These are phyloP conservation scores for Teleogryllus occipitalis DNA, from an alignment of 1,140 invertebrate species.

Conservation along the genomic window DNA sequence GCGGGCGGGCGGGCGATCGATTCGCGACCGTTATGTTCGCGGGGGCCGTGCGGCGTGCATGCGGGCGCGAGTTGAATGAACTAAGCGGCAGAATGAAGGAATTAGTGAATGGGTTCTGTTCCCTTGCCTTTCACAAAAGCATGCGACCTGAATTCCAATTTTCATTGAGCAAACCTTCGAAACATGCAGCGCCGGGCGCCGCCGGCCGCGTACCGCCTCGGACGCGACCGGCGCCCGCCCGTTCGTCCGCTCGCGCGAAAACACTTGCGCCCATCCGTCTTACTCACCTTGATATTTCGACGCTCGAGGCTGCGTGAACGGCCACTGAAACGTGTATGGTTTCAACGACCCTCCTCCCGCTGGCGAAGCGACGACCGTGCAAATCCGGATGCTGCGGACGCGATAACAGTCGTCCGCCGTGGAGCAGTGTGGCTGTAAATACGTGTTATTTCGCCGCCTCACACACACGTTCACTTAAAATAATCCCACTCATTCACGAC, in stretches of 20 bases:
- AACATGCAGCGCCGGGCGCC: background rate
- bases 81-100: slow-evolving; percentile 17
- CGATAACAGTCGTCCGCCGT: too few relatives aligned
- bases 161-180: slow-evolving; percentile 11
- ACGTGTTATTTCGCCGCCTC: too few relatives aligned
- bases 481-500: slow-evolving; percentile 1
- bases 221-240: background rate
- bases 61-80: slow-evolving; percentile 14
- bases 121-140: slow-evolving; percentile 15
- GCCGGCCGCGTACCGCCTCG: background rate
- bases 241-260: too few relatives aligned
- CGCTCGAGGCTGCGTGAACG: too few relatives aligned
- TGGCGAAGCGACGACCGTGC: too few relatives aligned
- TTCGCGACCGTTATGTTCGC: background rate
- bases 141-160: slow-evolving; percentile 17
- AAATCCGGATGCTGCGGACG: too few relatives aligned
- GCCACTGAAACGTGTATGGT: too few relatives aligned
- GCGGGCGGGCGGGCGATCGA: background rate
- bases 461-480: slow-evolving; percentile 4
- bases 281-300: too few relatives aligned
- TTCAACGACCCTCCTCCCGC: too few relatives aligned
- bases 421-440: too few relatives aligned
- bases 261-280: too few relatives aligned
- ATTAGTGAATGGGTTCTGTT: slow-evolving; percentile 18
- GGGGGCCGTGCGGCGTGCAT: background rate